Evolutionary conservation across 2,888 invertebrate genomes (phyloP).

Genomic region (Yponomeuta cagnagella): DNA sequence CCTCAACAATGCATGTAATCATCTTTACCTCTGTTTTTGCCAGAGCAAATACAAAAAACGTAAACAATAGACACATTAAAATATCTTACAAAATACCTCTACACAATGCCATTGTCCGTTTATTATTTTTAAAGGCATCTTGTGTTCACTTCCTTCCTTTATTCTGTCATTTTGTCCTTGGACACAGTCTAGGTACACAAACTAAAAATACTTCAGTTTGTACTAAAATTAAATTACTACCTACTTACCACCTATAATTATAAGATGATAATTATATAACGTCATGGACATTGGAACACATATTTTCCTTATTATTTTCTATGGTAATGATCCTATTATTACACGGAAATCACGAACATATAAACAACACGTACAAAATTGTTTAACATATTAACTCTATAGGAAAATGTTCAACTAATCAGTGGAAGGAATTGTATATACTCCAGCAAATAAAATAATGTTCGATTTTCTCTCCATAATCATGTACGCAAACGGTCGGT

Average conservation of each 20-base stretch:
- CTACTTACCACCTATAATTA: not conserved
- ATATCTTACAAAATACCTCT: not conserved
- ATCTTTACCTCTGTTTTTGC: not conserved
- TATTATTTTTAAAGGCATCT: not conserved
- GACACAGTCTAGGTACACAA: not conserved
- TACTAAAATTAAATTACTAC: not conserved
- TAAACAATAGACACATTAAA: conserved; percentile 3
- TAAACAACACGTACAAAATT: not conserved
- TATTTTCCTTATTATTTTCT: not conserved
- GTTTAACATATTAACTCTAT: not conserved
- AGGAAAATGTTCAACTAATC: not conserved
- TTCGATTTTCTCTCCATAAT: conserved; percentile 77
- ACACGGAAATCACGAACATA: not conserved
- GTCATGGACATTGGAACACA: not conserved
- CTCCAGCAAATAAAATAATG: conserved; percentile 79
- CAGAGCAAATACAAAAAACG: not conserved
- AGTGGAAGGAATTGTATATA: conserved; percentile 46
- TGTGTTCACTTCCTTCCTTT: not conserved
- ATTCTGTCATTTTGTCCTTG: not conserved
- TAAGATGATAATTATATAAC: not conserved
- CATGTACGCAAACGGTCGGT: conserved; percentile 80
- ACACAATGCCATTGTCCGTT: not conserved
- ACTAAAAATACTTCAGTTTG: not conserved
- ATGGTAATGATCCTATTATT: not conserved
- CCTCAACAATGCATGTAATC: not conserved